Conservation (phyloP, 2,888 invertebrate genomes). For the Epinotia demarniana region DNA sequence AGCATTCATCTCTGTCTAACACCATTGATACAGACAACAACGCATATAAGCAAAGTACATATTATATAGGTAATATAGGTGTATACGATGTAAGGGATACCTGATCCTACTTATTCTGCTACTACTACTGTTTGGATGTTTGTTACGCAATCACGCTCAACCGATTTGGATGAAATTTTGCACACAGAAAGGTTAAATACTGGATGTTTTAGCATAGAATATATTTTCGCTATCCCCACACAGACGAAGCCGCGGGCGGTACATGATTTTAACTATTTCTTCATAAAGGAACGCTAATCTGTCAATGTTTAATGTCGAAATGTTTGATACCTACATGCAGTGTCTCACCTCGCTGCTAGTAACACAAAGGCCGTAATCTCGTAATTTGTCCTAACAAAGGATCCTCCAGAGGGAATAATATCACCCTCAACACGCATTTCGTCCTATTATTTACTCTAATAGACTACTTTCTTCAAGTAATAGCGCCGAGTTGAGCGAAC, state of each 20-base stretch:
- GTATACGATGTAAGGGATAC: too few relatives aligned
- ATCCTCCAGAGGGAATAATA: conserved; percentile 45
- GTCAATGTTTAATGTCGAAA: not conserved
- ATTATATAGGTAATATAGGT: too few relatives aligned
- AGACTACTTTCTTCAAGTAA: conserved; percentile 45
- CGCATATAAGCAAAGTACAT: too few relatives aligned
- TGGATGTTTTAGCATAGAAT: too few relatives aligned
- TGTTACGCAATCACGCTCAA: too few relatives aligned
- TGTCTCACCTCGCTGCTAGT: conserved; percentile 39
- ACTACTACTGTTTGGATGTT: too few relatives aligned
- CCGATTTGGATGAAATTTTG: too few relatives aligned
- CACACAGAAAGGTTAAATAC: too few relatives aligned
- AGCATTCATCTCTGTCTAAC: not conserved
- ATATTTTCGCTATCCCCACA: too few relatives aligned
- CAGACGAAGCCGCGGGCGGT: too few relatives aligned
- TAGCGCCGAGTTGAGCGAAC: conserved; percentile 30
- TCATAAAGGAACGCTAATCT: not conserved
- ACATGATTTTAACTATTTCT: not conserved
- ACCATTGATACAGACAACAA: not conserved
- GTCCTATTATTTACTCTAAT: conserved; percentile 46
- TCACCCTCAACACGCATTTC: conserved; percentile 46
- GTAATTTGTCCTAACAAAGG: conserved; percentile 48
- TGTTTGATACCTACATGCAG: conserved; percentile 12
- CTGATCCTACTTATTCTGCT: too few relatives aligned
- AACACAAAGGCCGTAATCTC: conserved; percentile 46